Conservation (phyloP, 35 echinoderm and acorn worm genomes). For the Diadema setosum region DNA sequence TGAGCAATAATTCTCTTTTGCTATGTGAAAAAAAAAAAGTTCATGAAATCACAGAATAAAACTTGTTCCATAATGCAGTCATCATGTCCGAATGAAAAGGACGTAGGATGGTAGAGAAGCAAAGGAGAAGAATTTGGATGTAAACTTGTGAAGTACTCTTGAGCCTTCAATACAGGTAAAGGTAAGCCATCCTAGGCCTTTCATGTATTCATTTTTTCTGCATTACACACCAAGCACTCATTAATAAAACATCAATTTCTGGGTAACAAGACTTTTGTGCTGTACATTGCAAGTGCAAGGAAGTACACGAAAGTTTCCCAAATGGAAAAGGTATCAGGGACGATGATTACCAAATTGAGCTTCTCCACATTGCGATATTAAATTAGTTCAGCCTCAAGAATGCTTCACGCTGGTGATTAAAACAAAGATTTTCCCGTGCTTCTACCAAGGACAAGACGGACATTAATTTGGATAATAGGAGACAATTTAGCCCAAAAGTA, state of each 20-base stretch:
- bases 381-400: not conserved
- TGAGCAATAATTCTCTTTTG: no score
- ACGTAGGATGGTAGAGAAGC: no score
- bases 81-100: no score
- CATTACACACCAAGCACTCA: not conserved
- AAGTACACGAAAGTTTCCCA: not conserved
- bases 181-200: not conserved
- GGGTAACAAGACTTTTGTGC: not conserved
- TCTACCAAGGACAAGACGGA: not conserved
- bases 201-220: not conserved
- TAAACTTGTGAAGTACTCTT: not conserved
- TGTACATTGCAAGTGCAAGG: not conserved
- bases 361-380: not conserved
- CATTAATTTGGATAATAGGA: not conserved
- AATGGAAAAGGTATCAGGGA: not conserved
- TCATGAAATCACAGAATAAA: no score
- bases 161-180: not conserved
- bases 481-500: conserved; percentile 16
- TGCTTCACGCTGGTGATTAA: not conserved
- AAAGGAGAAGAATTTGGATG: no score
- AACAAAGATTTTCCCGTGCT: not conserved
- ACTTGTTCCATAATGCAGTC: no score
- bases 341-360: not conserved
- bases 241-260: conserved; percentile 10
- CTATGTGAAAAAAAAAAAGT: no score